Conservation (phyloP, 2,888 invertebrate genomes). For the Morpho deidamia region DNA sequence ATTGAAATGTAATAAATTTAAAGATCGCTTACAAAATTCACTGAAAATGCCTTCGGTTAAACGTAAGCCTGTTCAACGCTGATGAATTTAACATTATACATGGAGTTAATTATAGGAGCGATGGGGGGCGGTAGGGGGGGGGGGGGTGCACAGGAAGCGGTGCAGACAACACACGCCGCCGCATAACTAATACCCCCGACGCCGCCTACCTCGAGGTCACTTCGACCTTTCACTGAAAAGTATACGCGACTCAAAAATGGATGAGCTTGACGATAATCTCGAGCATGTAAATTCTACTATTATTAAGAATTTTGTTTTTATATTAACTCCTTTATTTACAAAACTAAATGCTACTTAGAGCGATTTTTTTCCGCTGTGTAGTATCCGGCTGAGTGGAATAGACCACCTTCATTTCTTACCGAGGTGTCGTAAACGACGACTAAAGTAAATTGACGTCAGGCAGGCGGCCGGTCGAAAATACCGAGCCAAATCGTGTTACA, state of each 20-base stretch:
- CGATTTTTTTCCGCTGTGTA: no score
- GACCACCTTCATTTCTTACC: no score
- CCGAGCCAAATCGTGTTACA: no score
- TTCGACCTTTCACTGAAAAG: slow-evolving; percentile 35
- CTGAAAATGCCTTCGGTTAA: slow-evolving; percentile 6
- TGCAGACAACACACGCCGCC: slow-evolving; percentile 51
- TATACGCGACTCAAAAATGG: slow-evolving; percentile 23
- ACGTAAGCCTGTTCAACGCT: slow-evolving; percentile 15
- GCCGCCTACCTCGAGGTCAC: slow-evolving; percentile 44
- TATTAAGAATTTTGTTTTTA: no score
- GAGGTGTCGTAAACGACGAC: no score
- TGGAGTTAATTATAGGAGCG: slow-evolving; percentile 29
- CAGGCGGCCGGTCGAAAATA: no score
- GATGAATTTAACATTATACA: slow-evolving; percentile 23
- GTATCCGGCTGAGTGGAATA: no score
- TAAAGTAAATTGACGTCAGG: no score
- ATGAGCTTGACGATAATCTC: slow-evolving; percentile 7
- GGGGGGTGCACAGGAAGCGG: slow-evolving; percentile 47
- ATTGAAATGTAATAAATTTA: neutral
- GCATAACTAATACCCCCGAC: slow-evolving; percentile 51
- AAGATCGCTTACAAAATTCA: neutral
- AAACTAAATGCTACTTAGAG: no score
- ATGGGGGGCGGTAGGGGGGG: slow-evolving; percentile 19
- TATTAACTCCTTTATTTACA: neutral
- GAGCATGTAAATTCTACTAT: no score